phyloP scores from a whole-genome alignment of 2,113 vertebrate genomes.

The Takifugu flavidus region DNA sequence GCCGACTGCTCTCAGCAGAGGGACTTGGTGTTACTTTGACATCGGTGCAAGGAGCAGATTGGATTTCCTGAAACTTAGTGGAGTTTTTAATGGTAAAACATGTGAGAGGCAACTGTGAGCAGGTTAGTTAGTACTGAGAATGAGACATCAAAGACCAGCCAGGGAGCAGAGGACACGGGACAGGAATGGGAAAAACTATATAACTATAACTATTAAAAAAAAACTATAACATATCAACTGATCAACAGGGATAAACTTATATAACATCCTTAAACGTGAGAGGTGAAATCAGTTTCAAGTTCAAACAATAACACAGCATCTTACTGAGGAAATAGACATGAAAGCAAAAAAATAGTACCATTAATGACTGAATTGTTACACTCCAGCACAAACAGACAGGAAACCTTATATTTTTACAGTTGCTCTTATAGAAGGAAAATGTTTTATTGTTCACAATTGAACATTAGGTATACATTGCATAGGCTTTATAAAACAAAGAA shows the following conservation, averaged over 20 bases:
- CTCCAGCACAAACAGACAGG: no score
- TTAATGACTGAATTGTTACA: no score
- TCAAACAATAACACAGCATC: not conserved
- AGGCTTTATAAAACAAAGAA: no score
- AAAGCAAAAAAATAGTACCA: not conserved
- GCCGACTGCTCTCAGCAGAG: not conserved
- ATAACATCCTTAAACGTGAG: not conserved
- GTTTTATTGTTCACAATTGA: no score
- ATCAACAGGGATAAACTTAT: not conserved
- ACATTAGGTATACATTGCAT: no score
- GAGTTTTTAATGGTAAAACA: slow-evolving; percentile 2
- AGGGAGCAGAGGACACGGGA: slow-evolving; percentile 3
- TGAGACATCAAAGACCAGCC: slow-evolving; percentile 1
- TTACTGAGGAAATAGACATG: not conserved
- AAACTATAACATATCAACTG: not conserved
- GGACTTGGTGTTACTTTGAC: not conserved
- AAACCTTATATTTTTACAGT: no score
- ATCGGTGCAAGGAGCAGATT: not conserved
- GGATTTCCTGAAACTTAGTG: not conserved
- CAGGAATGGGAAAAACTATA: not conserved
- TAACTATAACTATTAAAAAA: not conserved
- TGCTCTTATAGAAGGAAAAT: no score
- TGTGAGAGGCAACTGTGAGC: not conserved
- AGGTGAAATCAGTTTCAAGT: not conserved
- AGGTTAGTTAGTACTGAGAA: not conserved